Conservation (phyloP, 1,140 invertebrate species). For the Pemphigus obesinymphae region DNA sequence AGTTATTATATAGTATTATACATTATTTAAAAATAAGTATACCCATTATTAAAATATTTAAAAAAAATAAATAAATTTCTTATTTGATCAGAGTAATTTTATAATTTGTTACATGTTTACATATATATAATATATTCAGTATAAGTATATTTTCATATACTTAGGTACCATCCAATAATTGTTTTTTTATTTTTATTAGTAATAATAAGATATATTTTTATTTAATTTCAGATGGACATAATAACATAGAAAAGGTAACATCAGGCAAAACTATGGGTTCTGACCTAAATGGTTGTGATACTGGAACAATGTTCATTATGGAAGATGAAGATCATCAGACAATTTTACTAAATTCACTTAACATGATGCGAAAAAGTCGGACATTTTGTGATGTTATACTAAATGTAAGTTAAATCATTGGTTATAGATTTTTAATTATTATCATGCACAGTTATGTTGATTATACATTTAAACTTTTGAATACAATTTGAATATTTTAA, state of each 20-base stretch:
- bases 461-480: not conserved
- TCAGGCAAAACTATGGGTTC: not conserved
- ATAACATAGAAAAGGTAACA: not conserved
- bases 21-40: too few relatives aligned
- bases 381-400: constrained; percentile 76
- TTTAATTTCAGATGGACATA: not conserved
- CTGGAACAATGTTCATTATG: constrained; percentile 49
- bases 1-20: not conserved
- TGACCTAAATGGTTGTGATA: constrained; percentile 33
- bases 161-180: not conserved
- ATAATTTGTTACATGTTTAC: not conserved
- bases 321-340: constrained; percentile 56
- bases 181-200: not conserved
- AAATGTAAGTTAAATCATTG: constrained; percentile 57
- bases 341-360: constrained; percentile 60
- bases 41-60: too few relatives aligned
- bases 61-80: too few relatives aligned
- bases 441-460: not conserved
- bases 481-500: not conserved
- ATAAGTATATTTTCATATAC: too few relatives aligned
- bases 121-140: too few relatives aligned
- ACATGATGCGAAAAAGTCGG: constrained; percentile 69
- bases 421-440: not conserved
- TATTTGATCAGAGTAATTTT: not conserved
- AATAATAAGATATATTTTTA: not conserved